phyloP scores from a whole-genome alignment of 2,113 vertebrate species.

The Syngnathoides biaculeatus region DNA sequence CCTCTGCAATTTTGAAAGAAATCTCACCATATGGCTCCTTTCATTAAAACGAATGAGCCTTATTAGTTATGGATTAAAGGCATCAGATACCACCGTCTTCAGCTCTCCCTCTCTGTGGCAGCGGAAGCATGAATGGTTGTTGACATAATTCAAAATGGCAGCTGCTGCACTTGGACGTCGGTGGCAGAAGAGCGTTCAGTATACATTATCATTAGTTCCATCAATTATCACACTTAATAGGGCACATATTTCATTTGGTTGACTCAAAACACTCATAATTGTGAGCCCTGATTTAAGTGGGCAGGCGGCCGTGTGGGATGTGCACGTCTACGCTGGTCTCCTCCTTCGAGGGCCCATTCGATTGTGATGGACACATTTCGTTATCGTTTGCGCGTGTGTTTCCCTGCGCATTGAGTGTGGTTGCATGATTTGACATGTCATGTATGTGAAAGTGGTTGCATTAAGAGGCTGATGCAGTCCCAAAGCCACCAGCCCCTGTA shows the following conservation, averaged over 20 bases:
- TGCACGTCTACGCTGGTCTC: constrained; percentile 13
- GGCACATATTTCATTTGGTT: constrained; percentile 23
- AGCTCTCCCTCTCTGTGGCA: constrained; percentile 22
- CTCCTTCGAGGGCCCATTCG: constrained; percentile 20
- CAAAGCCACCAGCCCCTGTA: constrained; percentile 12
- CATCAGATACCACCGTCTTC: constrained; percentile 53
- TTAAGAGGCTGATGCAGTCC: constrained; percentile 12
- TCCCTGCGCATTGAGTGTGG: constrained; percentile 3
- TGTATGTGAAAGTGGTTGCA: neutral
- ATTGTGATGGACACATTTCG: constrained; percentile 19
- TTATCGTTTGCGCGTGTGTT: constrained; percentile 6
- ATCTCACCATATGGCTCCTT: constrained; percentile 57
- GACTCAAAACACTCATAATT: constrained; percentile 43
- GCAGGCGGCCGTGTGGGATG: constrained; percentile 40
- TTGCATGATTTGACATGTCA: neutral
- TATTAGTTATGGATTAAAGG: constrained; percentile 64
- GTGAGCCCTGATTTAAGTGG: constrained; percentile 52
- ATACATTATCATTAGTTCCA: constrained; percentile 41
- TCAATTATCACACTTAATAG: constrained; percentile 43
- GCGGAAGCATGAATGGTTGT: constrained; percentile 37
- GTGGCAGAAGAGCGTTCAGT: constrained; percentile 28
- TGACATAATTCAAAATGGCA: constrained; percentile 55
- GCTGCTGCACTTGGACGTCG: constrained; percentile 47
- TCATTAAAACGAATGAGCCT: constrained; percentile 64
- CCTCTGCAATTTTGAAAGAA: constrained; percentile 39